Evolutionary conservation across 2,888 invertebrate genomes (phyloP).

Genomic region (Tuberolachnus salignus): DNA sequence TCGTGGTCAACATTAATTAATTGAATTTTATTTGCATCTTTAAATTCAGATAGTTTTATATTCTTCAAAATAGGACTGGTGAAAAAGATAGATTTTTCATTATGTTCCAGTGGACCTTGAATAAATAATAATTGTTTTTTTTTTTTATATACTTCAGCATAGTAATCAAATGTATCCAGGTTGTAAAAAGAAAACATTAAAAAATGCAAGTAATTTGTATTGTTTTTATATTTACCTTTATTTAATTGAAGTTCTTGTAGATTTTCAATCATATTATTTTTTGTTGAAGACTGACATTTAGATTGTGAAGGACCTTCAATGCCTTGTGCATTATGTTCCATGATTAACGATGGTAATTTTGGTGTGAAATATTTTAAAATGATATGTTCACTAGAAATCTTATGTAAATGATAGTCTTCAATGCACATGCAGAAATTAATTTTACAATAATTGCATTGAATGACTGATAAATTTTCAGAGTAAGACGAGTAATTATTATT

Average conservation of each 20-base stretch:
- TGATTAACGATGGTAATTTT: background rate
- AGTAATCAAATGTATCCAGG: background rate
- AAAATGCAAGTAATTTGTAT: background rate
- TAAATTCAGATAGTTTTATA: background rate
- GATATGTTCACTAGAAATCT: constrained; percentile 16
- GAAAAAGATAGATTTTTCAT: too few relatives aligned
- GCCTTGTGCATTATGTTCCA: background rate
- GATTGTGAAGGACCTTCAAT: background rate
- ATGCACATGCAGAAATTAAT: background rate
- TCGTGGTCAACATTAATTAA: background rate
- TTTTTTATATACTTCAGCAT: background rate
- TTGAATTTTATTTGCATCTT: background rate
- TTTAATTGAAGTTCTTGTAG: background rate
- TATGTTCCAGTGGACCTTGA: too few relatives aligned
- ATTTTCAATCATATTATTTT: background rate
- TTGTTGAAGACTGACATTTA: background rate
- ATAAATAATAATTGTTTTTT: too few relatives aligned
- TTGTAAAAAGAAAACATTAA: background rate
- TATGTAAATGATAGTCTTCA: background rate
- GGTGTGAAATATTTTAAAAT: constrained; percentile 19
- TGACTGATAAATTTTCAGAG: background rate
- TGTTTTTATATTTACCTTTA: constrained; percentile 1
- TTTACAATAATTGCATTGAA: constrained; percentile 15
- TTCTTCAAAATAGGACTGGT: too few relatives aligned
- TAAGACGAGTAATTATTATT: background rate